These are phyloP conservation scores for Phymastichus coffea DNA, from an alignment of 1,140 invertebrate species.

Conservation along the genomic window DNA sequence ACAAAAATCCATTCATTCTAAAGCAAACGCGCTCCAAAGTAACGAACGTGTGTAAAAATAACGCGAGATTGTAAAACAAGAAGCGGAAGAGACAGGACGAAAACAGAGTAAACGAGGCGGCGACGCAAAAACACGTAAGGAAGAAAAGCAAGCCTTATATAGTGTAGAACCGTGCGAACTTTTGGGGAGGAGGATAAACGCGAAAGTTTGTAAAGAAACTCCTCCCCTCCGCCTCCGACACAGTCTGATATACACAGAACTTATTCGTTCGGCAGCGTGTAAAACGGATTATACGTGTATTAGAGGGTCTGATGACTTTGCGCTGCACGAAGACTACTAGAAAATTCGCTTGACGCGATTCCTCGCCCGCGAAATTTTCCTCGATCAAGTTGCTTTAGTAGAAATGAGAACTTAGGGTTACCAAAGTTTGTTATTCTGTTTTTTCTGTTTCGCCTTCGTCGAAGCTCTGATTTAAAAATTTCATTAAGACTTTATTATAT, in stretches of 20 bases:
- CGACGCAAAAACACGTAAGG: background rate
- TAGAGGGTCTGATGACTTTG: conserved; percentile 7
- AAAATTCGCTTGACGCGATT: background rate
- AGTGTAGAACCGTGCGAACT: background rate
- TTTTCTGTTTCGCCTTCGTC: too few species aligned
- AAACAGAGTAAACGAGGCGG: background rate
- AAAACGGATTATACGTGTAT: conserved; percentile 18
- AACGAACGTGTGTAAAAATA: too few species aligned
- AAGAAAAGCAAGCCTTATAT: conserved; percentile 6
- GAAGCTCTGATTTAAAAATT: too few species aligned
- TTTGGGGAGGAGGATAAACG: background rate
- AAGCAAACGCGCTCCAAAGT: too few species aligned
- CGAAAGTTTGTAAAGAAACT: conserved; percentile 3
- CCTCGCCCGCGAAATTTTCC: background rate
- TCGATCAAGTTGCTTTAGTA: too few species aligned
- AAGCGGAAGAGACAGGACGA: background rate
- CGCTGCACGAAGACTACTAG: background rate
- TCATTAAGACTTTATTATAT: too few species aligned
- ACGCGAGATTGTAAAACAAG: too few species aligned
- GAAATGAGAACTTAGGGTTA: too few species aligned
- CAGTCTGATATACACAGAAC: too few species aligned
- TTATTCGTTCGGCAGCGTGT: conserved; percentile 14
- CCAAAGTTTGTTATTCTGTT: too few species aligned
- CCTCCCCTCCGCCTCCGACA: background rate
- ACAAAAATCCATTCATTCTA: too few species aligned